These are phyloP conservation scores for Troides aeacus DNA, from an alignment of 2,888 invertebrate genomes.

Conservation along the genomic window DNA sequence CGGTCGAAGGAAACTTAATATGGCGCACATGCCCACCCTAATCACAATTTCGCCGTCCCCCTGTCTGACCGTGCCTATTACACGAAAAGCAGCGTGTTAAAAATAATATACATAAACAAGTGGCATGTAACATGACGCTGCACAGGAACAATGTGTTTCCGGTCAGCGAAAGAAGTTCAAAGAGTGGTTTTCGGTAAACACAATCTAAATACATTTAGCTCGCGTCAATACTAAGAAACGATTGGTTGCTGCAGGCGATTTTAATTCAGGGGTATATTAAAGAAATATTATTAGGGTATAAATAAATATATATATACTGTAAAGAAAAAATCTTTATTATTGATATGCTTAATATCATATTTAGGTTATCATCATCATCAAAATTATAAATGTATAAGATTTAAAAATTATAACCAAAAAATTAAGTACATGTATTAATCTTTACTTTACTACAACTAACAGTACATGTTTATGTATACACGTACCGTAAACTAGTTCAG, in stretches of 20 bases:
- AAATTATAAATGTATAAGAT: too few relatives aligned
- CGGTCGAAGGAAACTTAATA: conserved; percentile 16
- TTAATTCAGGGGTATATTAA: too few relatives aligned
- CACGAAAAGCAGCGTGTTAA: conserved; percentile 40
- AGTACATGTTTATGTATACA: neutral
- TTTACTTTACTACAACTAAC: neutral
- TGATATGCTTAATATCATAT: too few relatives aligned
- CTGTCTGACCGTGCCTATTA: conserved; percentile 10
- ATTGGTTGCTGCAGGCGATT: neutral
- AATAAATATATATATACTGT: too few relatives aligned
- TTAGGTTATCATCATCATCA: too few relatives aligned
- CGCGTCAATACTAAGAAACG: conserved; percentile 14
- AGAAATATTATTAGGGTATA: too few relatives aligned
- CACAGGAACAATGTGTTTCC: conserved; percentile 67
- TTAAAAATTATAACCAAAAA: too few relatives aligned
- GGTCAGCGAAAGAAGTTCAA: conserved; percentile 38
- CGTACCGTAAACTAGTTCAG: neutral
- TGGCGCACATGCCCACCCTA: conserved; percentile 4
- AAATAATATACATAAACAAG: conserved; percentile 64
- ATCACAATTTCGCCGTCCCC: conserved; percentile 6
- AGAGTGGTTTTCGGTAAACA: conserved; percentile 23
- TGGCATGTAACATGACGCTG: conserved; percentile 63
- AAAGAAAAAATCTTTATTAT: too few relatives aligned
- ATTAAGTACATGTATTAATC: too few relatives aligned
- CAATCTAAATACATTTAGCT: conserved; percentile 7